Percentiles rank a stretch among this genome's conserved stretches.
Conservation (phyloP, 2,888 invertebrate genomes). For the Sarcophaga caerulescens region DNA sequence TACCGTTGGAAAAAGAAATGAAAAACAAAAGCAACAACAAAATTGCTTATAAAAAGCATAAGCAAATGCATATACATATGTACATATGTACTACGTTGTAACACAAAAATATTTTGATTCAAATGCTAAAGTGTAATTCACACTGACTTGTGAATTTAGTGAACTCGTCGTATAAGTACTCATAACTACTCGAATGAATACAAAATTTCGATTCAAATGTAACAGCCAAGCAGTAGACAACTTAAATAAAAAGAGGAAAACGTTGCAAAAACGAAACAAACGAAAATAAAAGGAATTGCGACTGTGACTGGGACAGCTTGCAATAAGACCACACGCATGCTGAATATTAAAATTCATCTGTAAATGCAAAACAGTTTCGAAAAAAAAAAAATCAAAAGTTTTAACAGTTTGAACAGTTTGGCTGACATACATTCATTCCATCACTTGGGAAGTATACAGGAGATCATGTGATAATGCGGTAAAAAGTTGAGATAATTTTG, state of each 20-base stretch:
- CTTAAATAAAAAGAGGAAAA: neutral
- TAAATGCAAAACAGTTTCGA: slow-evolving; percentile 68
- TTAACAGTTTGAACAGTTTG: slow-evolving; percentile 68
- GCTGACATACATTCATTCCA: neutral
- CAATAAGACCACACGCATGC: slow-evolving; percentile 75
- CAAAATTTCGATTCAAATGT: neutral
- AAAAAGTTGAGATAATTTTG: slow-evolving; percentile 72
- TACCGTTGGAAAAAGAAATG: slow-evolving; percentile 26
- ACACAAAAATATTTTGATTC: neutral
- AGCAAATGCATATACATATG: neutral
- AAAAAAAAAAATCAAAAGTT: slow-evolving; percentile 69
- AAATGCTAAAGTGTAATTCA: neutral
- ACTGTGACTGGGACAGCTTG: slow-evolving; percentile 1
- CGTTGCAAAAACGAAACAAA: no score
- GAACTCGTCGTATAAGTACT: neutral
- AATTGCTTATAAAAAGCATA: no score
- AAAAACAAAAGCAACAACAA: neutral
- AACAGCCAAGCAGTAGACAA: slow-evolving; percentile 21
- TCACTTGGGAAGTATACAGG: neutral
- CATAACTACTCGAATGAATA: neutral
- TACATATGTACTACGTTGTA: neutral
- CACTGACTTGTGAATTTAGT: neutral
- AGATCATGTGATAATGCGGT: slow-evolving; percentile 1
- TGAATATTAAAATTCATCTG: slow-evolving; percentile 79
- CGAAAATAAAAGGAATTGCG: neutral